Conservation (phyloP, 23 tunicate species). For the Styela plicata region DNA sequence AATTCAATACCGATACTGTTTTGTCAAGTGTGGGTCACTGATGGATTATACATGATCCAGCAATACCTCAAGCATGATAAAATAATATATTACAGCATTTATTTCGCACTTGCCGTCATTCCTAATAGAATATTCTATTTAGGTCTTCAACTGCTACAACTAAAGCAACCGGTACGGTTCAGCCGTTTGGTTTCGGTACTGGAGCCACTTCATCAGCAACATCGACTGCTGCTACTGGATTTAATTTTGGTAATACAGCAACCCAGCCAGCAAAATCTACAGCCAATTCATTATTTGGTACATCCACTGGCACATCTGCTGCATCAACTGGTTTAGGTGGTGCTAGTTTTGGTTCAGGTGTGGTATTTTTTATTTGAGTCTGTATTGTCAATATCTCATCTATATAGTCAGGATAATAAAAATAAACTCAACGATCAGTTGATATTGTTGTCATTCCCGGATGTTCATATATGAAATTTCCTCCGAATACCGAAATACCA, state of each 20-base stretch:
- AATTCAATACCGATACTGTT: too few relatives aligned
- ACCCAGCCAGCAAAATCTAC: conserved; percentile 9
- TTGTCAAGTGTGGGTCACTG: too few relatives aligned
- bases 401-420: too few relatives aligned
- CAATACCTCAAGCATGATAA: too few relatives aligned
- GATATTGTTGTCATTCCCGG: too few relatives aligned
- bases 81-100: too few relatives aligned
- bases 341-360: not conserved
- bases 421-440: too few relatives aligned
- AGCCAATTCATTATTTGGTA: not conserved
- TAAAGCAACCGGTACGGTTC: conserved; percentile 7
- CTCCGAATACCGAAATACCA: too few relatives aligned
- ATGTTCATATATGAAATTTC: too few relatives aligned
- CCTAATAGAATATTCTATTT: not conserved
- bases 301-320: not conserved
- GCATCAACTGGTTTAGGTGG: conserved; percentile 13
- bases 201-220: conserved; percentile 4
- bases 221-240: conserved; percentile 7
- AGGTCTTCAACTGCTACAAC: not conserved
- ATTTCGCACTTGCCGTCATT: not conserved
- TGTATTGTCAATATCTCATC: too few relatives aligned
- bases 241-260: conserved; percentile 9
- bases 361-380: not conserved
- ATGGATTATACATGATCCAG: too few relatives aligned
- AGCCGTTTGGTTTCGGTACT: conserved; percentile 23